Evolutionary conservation across 2,888 invertebrate genomes (phyloP).

Genomic region (Eueremaeus valkanovi): DNA sequence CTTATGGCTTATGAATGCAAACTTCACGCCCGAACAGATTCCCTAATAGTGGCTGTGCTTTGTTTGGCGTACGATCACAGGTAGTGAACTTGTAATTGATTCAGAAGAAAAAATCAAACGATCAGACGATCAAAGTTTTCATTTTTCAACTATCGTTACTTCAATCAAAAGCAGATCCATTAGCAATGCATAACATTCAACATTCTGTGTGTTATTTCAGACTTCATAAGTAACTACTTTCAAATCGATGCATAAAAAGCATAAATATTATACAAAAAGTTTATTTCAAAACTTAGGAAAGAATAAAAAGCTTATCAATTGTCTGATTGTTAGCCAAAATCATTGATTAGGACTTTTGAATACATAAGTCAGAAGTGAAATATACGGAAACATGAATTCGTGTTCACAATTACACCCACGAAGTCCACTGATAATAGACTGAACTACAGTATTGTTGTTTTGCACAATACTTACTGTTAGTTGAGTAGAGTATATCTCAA

Average conservation of each 20-base stretch:
- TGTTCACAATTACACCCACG: neutral
- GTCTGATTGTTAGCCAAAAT: neutral
- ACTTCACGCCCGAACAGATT: constrained; percentile 18
- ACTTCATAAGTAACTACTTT: neutral
- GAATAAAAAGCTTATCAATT: neutral
- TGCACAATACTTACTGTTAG: no score
- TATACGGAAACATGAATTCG: neutral
- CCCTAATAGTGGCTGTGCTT: neutral
- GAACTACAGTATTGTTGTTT: neutral
- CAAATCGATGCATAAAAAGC: neutral
- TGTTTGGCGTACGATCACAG: constrained; percentile 1
- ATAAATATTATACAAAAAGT: no score
- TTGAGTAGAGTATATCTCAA: no score
- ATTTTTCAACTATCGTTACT: neutral
- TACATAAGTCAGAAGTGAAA: neutral
- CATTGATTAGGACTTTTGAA: neutral
- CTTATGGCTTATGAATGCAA: constrained; percentile 14
- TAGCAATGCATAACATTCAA: neutral
- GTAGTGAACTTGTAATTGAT: neutral
- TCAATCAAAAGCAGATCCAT: neutral
- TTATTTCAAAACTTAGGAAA: no score
- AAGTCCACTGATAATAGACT: neutral
- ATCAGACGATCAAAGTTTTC: constrained; percentile 7
- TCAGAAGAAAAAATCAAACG: neutral
- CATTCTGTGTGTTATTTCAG: no score